Base-by-base conservation (phyloP, 2,113 vertebrate genomes). In the Oreochromis tanganicae region DNA sequence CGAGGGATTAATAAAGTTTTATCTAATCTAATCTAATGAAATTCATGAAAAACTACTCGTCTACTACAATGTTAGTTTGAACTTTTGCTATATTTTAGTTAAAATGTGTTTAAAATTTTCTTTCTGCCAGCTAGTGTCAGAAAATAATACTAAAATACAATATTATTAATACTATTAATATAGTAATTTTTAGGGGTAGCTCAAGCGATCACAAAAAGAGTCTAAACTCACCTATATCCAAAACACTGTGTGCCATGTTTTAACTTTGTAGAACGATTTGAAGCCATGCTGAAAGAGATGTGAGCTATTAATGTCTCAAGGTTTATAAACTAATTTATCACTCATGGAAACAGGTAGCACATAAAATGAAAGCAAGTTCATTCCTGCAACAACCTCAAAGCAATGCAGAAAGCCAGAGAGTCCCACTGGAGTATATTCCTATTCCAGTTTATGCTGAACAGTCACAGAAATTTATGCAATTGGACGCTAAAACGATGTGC, bases 391-490 rank as follows among this genome's bases (percentile, higher is more conserved):
- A 43, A 43, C 19, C 6, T 41, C 19, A 68, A 73, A 17, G 68
- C 41, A 48, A 29, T 11, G 24, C 43, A 48, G 24, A 75, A 48
- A 48, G 38, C 68, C 38, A 46, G 5, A 73, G 38, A 73, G 68
- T 27, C 24, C 41, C 24, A 17, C 0, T 29, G 24, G 14, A 75
- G 24, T 27, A 5, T 48, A 29, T 48, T 75, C 43, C 41, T 48
- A 0, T 75, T 0, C 14, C 68, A 75, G 0, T 29, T 48, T 29
- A 75, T 48, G 21, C 21, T 27, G 21, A 48, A 75, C 14, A 17
- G 21, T 75, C 9, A 27, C 21, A 71, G n/a, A 71, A 24, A 24
- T 68, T 41, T 8, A n/a, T 41, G 63, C n/a, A 68, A 68, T 21
- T 32, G 7, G 4, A 71, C 6, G 66, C 36, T 43, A 9, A 71